A percentile compares a stretch with the other conserved stretches of the same genome.
These are phyloP conservation scores for Hippocampus abdominalis DNA, from an alignment of 2,113 vertebrate genomes.

Conservation along the genomic window DNA sequence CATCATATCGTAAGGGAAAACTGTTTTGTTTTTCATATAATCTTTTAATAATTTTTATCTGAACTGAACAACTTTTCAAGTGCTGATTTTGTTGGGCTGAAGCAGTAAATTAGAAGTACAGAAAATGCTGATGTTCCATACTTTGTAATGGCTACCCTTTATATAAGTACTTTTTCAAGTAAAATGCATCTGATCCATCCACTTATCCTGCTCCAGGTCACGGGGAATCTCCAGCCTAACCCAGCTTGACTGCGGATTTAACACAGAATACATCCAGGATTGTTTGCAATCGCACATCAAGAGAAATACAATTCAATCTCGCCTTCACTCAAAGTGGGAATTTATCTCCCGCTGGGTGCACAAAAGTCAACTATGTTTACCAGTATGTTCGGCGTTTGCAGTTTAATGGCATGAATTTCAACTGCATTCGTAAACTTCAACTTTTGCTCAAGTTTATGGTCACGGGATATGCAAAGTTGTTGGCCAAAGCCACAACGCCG, in stretches of 20 bases:
- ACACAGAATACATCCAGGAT: not conserved
- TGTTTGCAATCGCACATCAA: not conserved
- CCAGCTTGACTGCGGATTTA: not conserved
- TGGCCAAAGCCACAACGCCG: conserved; percentile 7
- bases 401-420: not conserved
- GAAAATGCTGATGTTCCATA: not conserved
- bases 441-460: not conserved
- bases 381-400: not conserved
- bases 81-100: not conserved
- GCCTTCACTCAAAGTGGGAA: not conserved
- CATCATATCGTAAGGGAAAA: not conserved
- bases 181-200: not conserved
- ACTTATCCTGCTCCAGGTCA: not conserved
- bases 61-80: not conserved
- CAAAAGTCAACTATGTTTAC: not conserved
- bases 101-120: not conserved
- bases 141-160: no score
- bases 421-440: not conserved
- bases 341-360: not conserved
- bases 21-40: not conserved
- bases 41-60: not conserved
- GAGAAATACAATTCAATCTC: not conserved
- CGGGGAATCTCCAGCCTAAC: not conserved
- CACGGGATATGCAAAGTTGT: not conserved
- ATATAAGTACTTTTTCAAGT: no score